Evolutionary conservation across 2,888 invertebrate species (phyloP).

Genomic region (Helobdella robusta): DNA sequence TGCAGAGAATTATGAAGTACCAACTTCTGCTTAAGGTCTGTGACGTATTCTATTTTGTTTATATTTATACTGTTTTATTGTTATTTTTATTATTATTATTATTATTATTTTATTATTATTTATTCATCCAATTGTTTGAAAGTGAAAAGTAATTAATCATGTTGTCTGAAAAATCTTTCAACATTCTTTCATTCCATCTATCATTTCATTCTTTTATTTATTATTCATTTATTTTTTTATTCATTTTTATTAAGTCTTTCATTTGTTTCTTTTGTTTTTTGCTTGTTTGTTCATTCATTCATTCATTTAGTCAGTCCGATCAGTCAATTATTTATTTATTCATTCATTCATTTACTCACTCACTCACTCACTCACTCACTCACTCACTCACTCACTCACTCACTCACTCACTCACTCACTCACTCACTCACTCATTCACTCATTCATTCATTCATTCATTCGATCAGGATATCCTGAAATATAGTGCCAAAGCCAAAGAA

Average conservation of each 20-base stretch:
- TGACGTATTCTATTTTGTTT: neutral
- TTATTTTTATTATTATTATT: neutral
- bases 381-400: neutral
- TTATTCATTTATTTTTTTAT: neutral
- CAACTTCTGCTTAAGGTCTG: conserved; percentile 73
- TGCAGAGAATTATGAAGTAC: conserved; percentile 96
- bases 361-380: too few relatives aligned
- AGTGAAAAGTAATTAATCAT: too few relatives aligned
- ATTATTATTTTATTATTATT: neutral
- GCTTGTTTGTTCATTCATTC: neutral
- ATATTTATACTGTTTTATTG: too few relatives aligned
- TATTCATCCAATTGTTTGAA: too few relatives aligned
- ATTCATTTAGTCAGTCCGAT: too few relatives aligned
- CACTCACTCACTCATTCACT: too few relatives aligned
- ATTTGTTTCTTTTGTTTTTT: neutral
- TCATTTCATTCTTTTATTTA: too few relatives aligned
- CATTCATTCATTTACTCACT: too few relatives aligned
- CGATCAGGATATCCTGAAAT: conserved; percentile 68
- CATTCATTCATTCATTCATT: too few relatives aligned
- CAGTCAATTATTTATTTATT: neutral
- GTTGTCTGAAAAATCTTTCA: too few relatives aligned
- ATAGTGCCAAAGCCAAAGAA: conserved; percentile 74
- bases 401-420: neutral
- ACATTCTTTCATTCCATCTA: too few relatives aligned
- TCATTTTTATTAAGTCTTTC: neutral